A percentile compares a stretch with the other conserved stretches of the same genome.
These are phyloP conservation scores for Rhagonycha lutea DNA, from an alignment of 2,888 invertebrate genomes.

Conservation along the genomic window DNA sequence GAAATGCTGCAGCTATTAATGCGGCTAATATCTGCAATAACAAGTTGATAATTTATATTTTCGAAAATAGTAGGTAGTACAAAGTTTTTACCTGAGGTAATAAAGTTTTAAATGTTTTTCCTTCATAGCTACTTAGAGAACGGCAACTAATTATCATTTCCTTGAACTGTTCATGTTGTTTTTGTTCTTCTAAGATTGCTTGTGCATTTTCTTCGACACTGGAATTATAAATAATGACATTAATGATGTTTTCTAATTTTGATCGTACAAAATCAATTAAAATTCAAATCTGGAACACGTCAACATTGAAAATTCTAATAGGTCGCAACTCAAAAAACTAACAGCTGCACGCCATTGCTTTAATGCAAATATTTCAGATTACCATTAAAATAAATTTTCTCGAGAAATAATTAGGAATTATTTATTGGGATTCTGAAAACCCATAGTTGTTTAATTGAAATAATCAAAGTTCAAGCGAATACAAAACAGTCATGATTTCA, in stretches of 20 bases:
- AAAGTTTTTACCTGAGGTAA: slow-evolving; percentile 54
- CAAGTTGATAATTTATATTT: neutral
- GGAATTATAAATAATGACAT: slow-evolving; percentile 19
- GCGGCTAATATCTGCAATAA: slow-evolving; percentile 58
- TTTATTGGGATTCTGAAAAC: neutral
- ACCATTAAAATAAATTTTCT: neutral
- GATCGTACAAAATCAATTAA: neutral
- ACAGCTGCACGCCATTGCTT: neutral
- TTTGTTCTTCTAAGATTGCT: slow-evolving; percentile 49
- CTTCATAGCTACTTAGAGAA: slow-evolving; percentile 54
- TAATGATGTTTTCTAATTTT: neutral
- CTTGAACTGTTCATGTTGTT: slow-evolving; percentile 53
- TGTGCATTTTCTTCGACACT: slow-evolving; percentile 49
- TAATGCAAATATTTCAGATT: neutral
- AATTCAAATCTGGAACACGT: neutral
- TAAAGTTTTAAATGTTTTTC: slow-evolving; percentile 50
- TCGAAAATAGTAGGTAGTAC: neutral
- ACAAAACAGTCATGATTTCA: neutral
- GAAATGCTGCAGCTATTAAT: slow-evolving; percentile 60
- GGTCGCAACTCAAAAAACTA: neutral
- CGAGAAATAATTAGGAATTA: neutral
- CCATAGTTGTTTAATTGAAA: neutral
- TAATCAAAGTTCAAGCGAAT: neutral
- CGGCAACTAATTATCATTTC: slow-evolving; percentile 56
- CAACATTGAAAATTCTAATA: neutral